Base-by-base conservation (phyloP, 2,797 vertebrate genomes). In the Nyctibius grandis region DNA sequence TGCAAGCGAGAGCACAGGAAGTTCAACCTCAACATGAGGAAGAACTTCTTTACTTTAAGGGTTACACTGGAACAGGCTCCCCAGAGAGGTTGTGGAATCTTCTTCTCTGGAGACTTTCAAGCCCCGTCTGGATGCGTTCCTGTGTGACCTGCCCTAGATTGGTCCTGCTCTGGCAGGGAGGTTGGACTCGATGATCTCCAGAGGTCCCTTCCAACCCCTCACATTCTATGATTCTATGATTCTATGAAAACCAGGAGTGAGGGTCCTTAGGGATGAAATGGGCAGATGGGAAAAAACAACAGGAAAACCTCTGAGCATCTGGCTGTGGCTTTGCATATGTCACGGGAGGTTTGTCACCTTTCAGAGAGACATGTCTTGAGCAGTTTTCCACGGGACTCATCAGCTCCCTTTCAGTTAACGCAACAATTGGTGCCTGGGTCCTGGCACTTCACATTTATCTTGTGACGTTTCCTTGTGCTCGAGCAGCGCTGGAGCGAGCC, bases 401-500 rank as follows among this genome's bases (percentile, higher is more conserved):
- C 70, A 73, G 42, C 42, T 74, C 21, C 47, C 40, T 60, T 69
- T 42, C 67, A 47, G 47, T 28, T 50, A 23, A 38, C 0, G 2
- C 26, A 70, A 21, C 28, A 13, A 7, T 20, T 16, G 8, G 51
- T 47, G 51, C 31, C 56, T 22, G n/a, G 11, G 42, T 60, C 48
- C 72, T 57, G 76, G 57, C 56, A 16, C 45, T 45, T 26, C 42
- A 9, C 33, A 15, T 77, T 69, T 78, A 26, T 54, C 77, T 85
- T 36, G 60, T 29, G 72, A 65, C 0, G 2, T n/a, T 65, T 69
- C 60, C 51, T 6, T 3, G 33, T 2, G 13, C 60, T 67, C 5
- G 1, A 38, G 67, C 38, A 40, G 31, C 0, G 5, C 48, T 17
- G 16, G 29, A 74, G 56, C 0, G 1, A 73, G 45, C 6, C 0